Percentiles rank a stretch among this genome's conserved stretches.
These are phyloP conservation scores for Eurytoma adleriae DNA, from an alignment of 2,888 invertebrate species.

Conservation along the genomic window DNA sequence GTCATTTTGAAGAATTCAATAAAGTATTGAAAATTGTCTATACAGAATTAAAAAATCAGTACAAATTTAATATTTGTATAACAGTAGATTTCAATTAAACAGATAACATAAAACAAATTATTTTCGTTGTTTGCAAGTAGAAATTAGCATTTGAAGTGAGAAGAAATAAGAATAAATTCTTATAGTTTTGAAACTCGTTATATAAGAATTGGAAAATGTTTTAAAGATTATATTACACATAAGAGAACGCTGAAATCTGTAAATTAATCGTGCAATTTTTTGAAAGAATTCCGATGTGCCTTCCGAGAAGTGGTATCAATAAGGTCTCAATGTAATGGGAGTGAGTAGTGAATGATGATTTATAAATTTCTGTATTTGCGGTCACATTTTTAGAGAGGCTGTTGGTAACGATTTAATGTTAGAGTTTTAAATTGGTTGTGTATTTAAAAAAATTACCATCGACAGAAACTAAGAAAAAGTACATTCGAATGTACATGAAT, in stretches of 20 bases:
- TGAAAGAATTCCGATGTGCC: constrained; percentile 48
- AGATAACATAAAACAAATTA: too few relatives aligned
- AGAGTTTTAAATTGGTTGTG: constrained; percentile 42
- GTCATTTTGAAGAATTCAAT: too few relatives aligned
- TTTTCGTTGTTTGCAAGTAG: too few relatives aligned
- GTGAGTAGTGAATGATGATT: constrained; percentile 18
- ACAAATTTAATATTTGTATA: too few relatives aligned
- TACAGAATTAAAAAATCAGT: too few relatives aligned
- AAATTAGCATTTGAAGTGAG: too few relatives aligned
- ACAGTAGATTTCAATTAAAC: too few relatives aligned
- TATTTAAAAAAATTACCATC: constrained; percentile 27
- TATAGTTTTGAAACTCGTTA: too few relatives aligned
- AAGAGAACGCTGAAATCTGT: not conserved
- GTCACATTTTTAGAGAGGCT: constrained; percentile 39
- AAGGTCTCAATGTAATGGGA: not conserved
- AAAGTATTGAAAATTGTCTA: too few relatives aligned
- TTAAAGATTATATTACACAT: too few relatives aligned
- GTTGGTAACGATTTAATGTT: constrained; percentile 40
- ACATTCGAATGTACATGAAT: constrained; percentile 39
- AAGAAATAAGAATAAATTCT: too few relatives aligned
- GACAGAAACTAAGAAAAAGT: not conserved
- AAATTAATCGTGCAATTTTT: constrained; percentile 44
- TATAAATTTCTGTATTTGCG: constrained; percentile 15
- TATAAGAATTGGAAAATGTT: too few relatives aligned
- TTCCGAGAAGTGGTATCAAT: constrained; percentile 29